Percentiles rank a stretch among this genome's conserved stretches.
phyloP scores from a whole-genome alignment of 2,113 vertebrate genomes.

The Zapus hudsonius region DNA sequence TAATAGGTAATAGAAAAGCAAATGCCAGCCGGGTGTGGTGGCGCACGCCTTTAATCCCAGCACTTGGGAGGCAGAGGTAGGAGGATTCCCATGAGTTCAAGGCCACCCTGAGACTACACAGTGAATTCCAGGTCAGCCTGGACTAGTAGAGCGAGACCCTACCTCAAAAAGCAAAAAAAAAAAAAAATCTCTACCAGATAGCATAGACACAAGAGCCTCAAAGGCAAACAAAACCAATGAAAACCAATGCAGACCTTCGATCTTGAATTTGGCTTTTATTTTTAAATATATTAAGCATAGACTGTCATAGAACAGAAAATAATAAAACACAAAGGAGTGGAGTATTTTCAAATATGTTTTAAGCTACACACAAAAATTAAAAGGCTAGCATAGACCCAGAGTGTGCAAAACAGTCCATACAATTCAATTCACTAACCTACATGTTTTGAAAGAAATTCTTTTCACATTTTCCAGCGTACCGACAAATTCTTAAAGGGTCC shows the following conservation, averaged over 20 bases:
- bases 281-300: conserved; percentile 73
- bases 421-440: conserved; percentile 56
- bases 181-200: conserved; percentile 11
- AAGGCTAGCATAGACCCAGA: conserved; percentile 31
- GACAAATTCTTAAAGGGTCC: conserved; percentile 10
- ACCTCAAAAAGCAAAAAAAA: background rate
- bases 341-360: conserved; percentile 65
- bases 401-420: conserved; percentile 55
- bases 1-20: too few species aligned
- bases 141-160: background rate
- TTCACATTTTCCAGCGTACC: conserved; percentile 55
- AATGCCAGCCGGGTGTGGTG: too few species aligned
- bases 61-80: background rate
- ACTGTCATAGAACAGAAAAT: conserved; percentile 64
- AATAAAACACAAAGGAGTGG: conserved; percentile 70
- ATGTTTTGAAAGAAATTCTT: conserved; percentile 61
- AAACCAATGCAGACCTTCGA: conserved; percentile 9
- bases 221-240: conserved; percentile 38
- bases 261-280: conserved; percentile 70
- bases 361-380: conserved; percentile 59
- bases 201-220: conserved; percentile 24
- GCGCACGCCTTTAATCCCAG: background rate
- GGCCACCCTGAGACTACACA: background rate
- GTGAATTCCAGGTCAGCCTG: background rate
- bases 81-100: background rate